Evolutionary conservation across 2,113 vertebrate species (phyloP).

Genomic region (Ctenomys sociabilis): DNA sequence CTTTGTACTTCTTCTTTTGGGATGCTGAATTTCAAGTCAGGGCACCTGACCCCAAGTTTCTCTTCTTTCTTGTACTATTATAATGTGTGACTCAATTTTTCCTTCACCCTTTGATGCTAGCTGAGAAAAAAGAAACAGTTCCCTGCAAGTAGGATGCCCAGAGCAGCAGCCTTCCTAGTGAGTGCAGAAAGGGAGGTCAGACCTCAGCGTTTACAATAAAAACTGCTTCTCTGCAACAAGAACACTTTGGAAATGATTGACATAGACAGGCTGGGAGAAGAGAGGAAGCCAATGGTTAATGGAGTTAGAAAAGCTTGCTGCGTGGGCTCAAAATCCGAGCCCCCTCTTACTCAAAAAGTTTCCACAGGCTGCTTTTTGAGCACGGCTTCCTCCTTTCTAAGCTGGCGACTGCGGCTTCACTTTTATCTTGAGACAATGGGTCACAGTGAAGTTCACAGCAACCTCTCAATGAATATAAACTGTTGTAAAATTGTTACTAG

Average conservation of each 20-base stretch:
- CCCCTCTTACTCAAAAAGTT: neutral
- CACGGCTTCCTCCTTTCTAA: neutral
- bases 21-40: neutral
- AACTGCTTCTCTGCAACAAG: neutral
- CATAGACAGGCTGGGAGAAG: neutral
- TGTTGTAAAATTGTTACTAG: neutral
- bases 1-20: neutral
- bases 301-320: neutral
- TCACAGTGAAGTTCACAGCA: neutral
- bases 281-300: neutral
- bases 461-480: fast-evolving
- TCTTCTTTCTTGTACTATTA: neutral
- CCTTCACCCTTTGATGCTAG: neutral
- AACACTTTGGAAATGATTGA: neutral
- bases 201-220: fast-evolving
- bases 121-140: neutral
- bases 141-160: fast-evolving
- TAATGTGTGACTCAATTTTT: neutral
- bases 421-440: neutral
- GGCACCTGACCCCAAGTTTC: too few species aligned
- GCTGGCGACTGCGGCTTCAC: neutral
- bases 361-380: neutral
- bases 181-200: neutral
- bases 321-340: neutral
- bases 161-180: neutral